Evolutionary conservation across 2,113 vertebrate species (phyloP), one percentile per base, ranked within the genome.

Genomic region (Dipodomys spectabilis): DNA sequence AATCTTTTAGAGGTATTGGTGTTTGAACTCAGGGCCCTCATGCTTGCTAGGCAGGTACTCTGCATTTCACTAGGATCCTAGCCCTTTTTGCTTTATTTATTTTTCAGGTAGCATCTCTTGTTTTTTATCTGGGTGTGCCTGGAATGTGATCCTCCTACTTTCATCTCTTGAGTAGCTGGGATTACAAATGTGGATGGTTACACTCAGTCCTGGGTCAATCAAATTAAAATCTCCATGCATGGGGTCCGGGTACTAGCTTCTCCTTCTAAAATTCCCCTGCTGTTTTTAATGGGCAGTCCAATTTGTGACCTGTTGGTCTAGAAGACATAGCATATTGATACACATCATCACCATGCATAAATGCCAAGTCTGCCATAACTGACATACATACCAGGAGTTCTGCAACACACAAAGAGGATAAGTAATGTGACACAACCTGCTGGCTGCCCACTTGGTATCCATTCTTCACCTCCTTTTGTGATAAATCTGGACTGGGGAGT

Each of bases 231-330:
- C 62, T 88, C 72, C 69, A 23, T 53, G 86, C 30, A 18, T 74
- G 19, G 79, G 30, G 39, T 86, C 23, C 60, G 39, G 64, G 53
- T 44, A 6, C 44, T n/a, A 39, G 44, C 13, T 13, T 75, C 28
- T 39, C 49, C 83, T 78, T 79, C 35, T 16, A 72, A 39, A 78
- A 49, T 65, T 79, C 35, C 6, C 16, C n/a, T 10, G n/a, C 6
- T 53, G 39, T 81, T 88, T 88, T 23, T 86, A 44, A 89, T 11
- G 30, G 68, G 92, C 80, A 91, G 81, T 22, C 62, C 20, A 22
- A 83, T 30, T 22, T 67, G 57, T 44, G 72, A 91, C 82, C 22
- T 78, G 71, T 73, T 0, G 0, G 68, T 87, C 35, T 87, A 39
- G 68, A 60, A 80, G n/a, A 71, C 4, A 5, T 0, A 45, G 87